phyloP scores from a whole-genome alignment of 2,888 invertebrate genomes.

The Callosobruchus maculatus region DNA sequence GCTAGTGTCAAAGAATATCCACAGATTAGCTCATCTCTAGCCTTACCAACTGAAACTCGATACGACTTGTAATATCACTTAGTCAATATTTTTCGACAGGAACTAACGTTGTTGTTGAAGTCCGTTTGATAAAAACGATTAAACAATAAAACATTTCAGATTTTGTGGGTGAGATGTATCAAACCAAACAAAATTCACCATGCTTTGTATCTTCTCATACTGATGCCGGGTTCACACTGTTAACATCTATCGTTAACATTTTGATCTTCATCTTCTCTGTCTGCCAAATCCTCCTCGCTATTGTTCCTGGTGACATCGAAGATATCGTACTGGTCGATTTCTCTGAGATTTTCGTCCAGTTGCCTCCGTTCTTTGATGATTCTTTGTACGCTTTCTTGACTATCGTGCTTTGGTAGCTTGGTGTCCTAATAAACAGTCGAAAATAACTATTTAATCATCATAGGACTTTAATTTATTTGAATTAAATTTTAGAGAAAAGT shows the following conservation, averaged over 20 bases:
- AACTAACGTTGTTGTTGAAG: neutral
- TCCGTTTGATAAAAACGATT: neutral
- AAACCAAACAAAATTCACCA: too few species aligned
- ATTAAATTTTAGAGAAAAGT: too few species aligned
- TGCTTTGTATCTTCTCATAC: neutral
- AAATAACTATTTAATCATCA: too few species aligned
- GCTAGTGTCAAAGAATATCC: neutral
- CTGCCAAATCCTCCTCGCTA: slow-evolving; percentile 35
- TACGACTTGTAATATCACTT: neutral
- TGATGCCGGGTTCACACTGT: neutral
- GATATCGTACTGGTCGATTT: slow-evolving; percentile 43
- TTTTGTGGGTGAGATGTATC: neutral
- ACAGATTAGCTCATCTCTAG: neutral
- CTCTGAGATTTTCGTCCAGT: slow-evolving; percentile 51
- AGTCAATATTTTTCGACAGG: neutral
- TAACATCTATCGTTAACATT: slow-evolving; percentile 8
- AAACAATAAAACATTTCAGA: neutral
- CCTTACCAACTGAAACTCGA: neutral
- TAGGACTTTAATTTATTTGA: too few species aligned
- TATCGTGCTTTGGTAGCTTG: slow-evolving; percentile 34
- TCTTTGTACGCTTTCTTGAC: slow-evolving; percentile 56
- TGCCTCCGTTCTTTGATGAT: slow-evolving; percentile 61
- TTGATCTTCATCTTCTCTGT: slow-evolving; percentile 11
- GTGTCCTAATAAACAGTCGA: neutral
- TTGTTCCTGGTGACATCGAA: slow-evolving; percentile 41